Evolutionary conservation across 2,113 vertebrate genomes (phyloP), one percentile per base, ranked within the genome.

Genomic region (Melozone crissalis): DNA sequence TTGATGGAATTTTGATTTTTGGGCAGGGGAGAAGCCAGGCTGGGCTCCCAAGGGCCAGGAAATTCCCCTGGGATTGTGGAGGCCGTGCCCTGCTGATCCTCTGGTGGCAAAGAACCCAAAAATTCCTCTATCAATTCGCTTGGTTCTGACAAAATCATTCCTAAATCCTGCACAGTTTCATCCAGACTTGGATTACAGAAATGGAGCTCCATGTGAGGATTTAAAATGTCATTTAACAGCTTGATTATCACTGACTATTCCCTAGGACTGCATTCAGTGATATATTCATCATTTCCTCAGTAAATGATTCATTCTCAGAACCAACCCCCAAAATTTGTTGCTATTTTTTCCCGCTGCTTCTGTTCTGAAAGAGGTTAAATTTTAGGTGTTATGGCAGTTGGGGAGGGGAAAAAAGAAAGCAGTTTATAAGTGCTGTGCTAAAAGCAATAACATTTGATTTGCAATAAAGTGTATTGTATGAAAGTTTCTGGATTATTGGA

Each of bases 391-490:
- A 23, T 14, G 51, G 49, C 68, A 76, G 33, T 87, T 89, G 65
- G 52, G 21, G 61, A 57, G 26, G 12, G 7, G 4, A 1, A 19
- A 10, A 21, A 15, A 63, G 52, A 43, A 58, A 4, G 5, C 49
- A 43, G 33, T 57, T 49, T 77, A 17, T 55, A 80, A 18, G 26
- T 80, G 54, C 18, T 39, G 67, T 52, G 58, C 84, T 90, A 41
- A 95, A 92, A 97, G 79, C 73, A 94, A 43, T 92, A 94, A 84
- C 13, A 20, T 73, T 72, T 74, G 84, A 95, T 94, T 95, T 82
- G 82, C 80, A 90, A 88, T 96, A 71, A 95, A 84, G 37, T 27
- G 6, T 30, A 61, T 84, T 69, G 59, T 79, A 30, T 39, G 55
- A 78, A 93, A 94, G 62, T 77, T 89, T 89, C 65, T 84, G 30